Evolutionary conservation across 92 coral and sea anemone genomes (phyloP).

Genomic region (Porites evermanni): DNA sequence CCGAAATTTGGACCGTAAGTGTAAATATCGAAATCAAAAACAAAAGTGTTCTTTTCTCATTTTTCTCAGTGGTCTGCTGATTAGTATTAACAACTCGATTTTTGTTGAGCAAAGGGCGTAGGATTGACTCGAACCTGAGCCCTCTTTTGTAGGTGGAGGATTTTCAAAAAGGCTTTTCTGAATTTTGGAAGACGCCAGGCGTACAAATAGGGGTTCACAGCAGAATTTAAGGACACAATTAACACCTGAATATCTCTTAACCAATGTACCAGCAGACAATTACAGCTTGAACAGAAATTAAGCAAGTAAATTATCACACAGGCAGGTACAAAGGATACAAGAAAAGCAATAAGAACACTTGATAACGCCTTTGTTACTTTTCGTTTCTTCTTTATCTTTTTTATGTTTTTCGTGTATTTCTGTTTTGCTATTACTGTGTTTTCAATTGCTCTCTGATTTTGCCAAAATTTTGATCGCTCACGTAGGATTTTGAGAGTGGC

Average conservation of each 20-base stretch:
- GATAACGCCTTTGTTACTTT: conserved; percentile 61
- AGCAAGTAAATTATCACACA: conserved; percentile 68
- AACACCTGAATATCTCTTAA: conserved; percentile 80
- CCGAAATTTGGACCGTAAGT: too few species aligned
- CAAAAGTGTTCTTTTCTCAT: too few species aligned
- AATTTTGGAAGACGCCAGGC: conserved; percentile 80
- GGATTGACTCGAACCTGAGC: too few species aligned
- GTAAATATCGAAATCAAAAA: too few species aligned
- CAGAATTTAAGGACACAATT: conserved; percentile 64
- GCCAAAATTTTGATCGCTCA: conserved; percentile 40
- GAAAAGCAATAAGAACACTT: conserved; percentile 65
- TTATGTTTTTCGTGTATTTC: conserved; percentile 64
- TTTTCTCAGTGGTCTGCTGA: too few species aligned
- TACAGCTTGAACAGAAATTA: conserved; percentile 75
- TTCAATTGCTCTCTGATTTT: conserved; percentile 45
- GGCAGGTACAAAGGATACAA: conserved; percentile 76
- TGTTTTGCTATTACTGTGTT: conserved; percentile 24
- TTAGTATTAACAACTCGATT: too few species aligned
- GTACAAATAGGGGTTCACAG: conserved; percentile 75
- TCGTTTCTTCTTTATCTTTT: conserved; percentile 60
- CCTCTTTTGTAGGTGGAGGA: conserved; percentile 4
- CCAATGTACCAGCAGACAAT: conserved; percentile 78
- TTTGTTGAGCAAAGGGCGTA: too few species aligned
- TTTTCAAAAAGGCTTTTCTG: conserved; percentile 42
- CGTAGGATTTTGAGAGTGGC: conserved; percentile 15